These are phyloP conservation scores for Hylia prasina DNA, from an alignment of 2,113 vertebrate species.

Conservation along the genomic window DNA sequence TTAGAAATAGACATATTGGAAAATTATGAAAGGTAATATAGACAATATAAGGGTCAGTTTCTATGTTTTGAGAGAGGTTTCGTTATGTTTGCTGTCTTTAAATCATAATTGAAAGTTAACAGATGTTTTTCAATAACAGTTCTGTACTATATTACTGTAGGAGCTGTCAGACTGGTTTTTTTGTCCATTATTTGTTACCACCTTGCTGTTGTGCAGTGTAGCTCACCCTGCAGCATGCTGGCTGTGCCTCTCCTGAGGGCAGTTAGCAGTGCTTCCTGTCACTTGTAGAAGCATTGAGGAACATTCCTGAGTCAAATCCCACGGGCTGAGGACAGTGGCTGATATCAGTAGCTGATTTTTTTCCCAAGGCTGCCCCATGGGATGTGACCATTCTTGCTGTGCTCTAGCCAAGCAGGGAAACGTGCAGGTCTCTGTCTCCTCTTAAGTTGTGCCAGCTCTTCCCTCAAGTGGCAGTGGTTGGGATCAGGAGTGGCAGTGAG, in stretches of 20 bases:
- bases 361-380: background rate
- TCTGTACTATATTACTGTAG: background rate
- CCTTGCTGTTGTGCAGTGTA: too few species aligned
- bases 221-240: too few species aligned
- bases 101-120: background rate
- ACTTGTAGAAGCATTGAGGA: background rate
- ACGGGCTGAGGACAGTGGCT: background rate
- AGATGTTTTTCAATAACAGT: background rate
- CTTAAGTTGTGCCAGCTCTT: background rate
- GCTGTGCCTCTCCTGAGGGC: background rate
- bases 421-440: background rate
- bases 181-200: background rate
- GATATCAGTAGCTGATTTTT: background rate
- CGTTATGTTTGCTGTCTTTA: background rate
- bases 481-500: background rate
- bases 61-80: background rate
- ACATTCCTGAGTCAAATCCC: background rate
- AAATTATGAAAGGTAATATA: background rate
- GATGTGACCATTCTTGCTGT: background rate
- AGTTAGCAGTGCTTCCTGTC: background rate
- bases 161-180: background rate
- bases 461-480: background rate
- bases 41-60: background rate
- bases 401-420: background rate
- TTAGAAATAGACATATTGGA: background rate